These are phyloP conservation scores for Tineola bisselliella DNA, from an alignment of 2,888 invertebrate genomes.

Conservation along the genomic window DNA sequence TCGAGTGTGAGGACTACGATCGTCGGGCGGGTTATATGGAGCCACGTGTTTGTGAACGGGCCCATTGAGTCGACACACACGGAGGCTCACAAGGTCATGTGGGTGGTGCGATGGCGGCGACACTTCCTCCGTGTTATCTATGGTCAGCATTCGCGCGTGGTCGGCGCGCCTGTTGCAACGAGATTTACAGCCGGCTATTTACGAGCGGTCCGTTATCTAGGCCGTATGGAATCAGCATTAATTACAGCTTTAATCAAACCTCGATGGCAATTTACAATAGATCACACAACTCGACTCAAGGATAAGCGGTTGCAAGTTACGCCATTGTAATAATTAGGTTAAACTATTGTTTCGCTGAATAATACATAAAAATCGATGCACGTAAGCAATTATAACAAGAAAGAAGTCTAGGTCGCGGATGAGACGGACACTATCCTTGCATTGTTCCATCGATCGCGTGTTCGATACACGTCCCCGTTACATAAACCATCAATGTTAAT, in stretches of 20 bases:
- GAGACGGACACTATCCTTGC: constrained; percentile 49
- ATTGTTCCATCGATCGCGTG: constrained; percentile 62
- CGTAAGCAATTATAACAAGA: constrained; percentile 49
- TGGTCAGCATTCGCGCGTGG: constrained; percentile 36
- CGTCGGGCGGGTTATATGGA: constrained; percentile 33
- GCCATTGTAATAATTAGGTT: constrained; percentile 47
- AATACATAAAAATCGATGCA: constrained; percentile 46
- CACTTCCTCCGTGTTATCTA: constrained; percentile 41
- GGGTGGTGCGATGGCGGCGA: constrained; percentile 14
- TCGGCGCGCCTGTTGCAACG: constrained; percentile 18
- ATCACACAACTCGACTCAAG: constrained; percentile 62
- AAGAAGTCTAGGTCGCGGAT: constrained; percentile 59
- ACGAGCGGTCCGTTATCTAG: background rate
- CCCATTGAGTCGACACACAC: constrained; percentile 32
- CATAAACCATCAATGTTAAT: constrained; percentile 49
- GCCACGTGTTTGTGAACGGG: constrained; percentile 30
- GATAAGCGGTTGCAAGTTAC: constrained; percentile 45
- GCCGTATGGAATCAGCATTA: constrained; percentile 41
- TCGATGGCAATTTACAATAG: constrained; percentile 51
- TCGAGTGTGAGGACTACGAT: constrained; percentile 18
- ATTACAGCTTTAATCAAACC: constrained; percentile 61
- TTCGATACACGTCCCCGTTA: constrained; percentile 58
- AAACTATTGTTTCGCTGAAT: constrained; percentile 57
- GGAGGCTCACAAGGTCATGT: constrained; percentile 21
- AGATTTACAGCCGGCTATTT: constrained; percentile 29